Conservation (phyloP, 2,888 invertebrate genomes). For the Neoaliturus tenellus region DNA sequence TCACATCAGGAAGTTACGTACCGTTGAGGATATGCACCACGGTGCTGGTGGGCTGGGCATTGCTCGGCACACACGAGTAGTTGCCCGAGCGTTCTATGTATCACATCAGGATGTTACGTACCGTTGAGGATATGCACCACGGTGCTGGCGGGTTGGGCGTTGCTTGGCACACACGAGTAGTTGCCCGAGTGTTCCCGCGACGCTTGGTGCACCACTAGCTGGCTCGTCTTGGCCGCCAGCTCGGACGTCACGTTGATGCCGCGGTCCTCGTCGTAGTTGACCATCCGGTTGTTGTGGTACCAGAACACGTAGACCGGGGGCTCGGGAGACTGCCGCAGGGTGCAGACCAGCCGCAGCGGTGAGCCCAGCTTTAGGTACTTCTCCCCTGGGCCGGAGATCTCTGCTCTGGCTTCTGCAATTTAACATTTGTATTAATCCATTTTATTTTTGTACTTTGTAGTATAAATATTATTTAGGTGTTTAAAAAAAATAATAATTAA, state of each 20-base stretch:
- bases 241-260: slow-evolving; percentile 93
- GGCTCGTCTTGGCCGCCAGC: slow-evolving; percentile 79
- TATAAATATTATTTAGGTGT: too few relatives aligned
- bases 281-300: slow-evolving; percentile 88
- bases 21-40: too few relatives aligned
- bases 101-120: too few relatives aligned
- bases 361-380: slow-evolving; percentile 93
- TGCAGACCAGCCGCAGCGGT: slow-evolving; percentile 87
- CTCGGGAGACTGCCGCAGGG: slow-evolving; percentile 89
- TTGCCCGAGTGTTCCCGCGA: slow-evolving; percentile 87
- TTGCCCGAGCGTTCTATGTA: too few relatives aligned
- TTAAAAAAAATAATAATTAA: too few relatives aligned
- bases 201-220: slow-evolving; percentile 76
- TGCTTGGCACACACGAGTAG: slow-evolving; percentile 93
- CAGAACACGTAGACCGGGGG: slow-evolving; percentile 90
- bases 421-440: too few relatives aligned
- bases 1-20: too few relatives aligned
- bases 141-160: slow-evolving; percentile 91
- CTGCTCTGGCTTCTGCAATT: slow-evolving; percentile 87
- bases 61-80: too few relatives aligned
- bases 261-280: slow-evolving; percentile 91
- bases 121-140: slow-evolving; percentile 94
- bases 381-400: slow-evolving; percentile 90
- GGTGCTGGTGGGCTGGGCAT: too few relatives aligned
- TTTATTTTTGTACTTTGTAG: too few relatives aligned